Conservation (phyloP, 2,113 vertebrate species). For the Chascanopsetta lugubris region DNA sequence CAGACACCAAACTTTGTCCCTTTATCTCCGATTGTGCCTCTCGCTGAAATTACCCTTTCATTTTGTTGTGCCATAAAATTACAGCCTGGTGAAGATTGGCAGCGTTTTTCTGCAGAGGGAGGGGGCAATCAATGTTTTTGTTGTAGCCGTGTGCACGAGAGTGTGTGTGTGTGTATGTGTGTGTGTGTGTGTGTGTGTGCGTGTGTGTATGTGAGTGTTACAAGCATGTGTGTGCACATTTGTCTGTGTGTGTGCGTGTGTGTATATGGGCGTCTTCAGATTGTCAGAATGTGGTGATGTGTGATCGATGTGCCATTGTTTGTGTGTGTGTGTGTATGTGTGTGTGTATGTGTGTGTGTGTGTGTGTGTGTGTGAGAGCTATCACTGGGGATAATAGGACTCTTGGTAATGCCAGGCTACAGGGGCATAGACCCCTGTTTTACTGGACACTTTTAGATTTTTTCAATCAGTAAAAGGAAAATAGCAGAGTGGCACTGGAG, state of each 20-base stretch:
- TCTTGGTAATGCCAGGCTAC: slow-evolving; percentile 76
- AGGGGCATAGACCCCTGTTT: slow-evolving; percentile 71
- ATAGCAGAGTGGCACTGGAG: slow-evolving; percentile 67
- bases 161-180: slow-evolving; percentile 15
- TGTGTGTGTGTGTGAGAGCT: slow-evolving; percentile 48
- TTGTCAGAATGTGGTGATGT: slow-evolving; percentile 69
- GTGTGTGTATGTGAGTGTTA: slow-evolving; percentile 25
- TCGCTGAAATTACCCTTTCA: slow-evolving; percentile 97
- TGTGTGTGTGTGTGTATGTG: slow-evolving; percentile 25
- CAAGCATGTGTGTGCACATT: slow-evolving; percentile 4
- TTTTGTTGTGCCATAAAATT: slow-evolving; percentile 99
- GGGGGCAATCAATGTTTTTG: slow-evolving; percentile 97
- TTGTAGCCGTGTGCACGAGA: slow-evolving; percentile 61
- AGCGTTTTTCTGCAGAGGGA: slow-evolving; percentile 86
- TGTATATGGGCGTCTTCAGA: slow-evolving; percentile 43
- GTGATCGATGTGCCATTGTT: slow-evolving; percentile 69
- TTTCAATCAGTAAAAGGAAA: slow-evolving; percentile 76
- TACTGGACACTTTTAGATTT: slow-evolving; percentile 75
- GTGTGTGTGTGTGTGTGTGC: slow-evolving; percentile 17
- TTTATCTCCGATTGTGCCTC: slow-evolving; percentile 95
- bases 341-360: slow-evolving; percentile 13
- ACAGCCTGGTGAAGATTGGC: slow-evolving; percentile 97
- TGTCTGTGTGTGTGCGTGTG: slow-evolving; percentile 23
- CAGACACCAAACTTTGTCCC: slow-evolving; percentile 84
- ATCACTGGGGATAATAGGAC: slow-evolving; percentile 72